Conservation (phyloP, 37 sponge, comb jelly and placozoan genomes). For the Hexactinellida sp. region DNA sequence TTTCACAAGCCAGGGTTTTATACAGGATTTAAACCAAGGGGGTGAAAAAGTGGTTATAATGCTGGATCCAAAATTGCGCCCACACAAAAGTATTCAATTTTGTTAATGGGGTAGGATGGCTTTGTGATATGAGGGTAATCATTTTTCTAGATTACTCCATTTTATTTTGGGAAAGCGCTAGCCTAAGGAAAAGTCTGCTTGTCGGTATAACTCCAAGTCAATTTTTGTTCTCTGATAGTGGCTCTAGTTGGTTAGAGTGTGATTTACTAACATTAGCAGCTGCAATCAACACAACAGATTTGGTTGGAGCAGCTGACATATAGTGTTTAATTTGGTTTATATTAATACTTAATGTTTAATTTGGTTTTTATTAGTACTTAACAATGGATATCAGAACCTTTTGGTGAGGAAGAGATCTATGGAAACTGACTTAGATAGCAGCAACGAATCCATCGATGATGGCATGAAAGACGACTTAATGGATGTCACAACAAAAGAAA, state of each 20-base stretch:
- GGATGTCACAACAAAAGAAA: neutral
- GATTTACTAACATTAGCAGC: neutral
- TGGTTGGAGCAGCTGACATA: too few species aligned
- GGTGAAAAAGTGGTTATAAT: too few species aligned
- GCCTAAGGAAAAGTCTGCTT: neutral
- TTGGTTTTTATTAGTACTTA: neutral
- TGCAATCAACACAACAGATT: neutral
- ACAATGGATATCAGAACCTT: neutral
- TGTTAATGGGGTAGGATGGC: too few species aligned
- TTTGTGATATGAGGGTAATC: neutral
- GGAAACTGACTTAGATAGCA: slow-evolving; percentile 2
- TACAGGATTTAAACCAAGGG: neutral
- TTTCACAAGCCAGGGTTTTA: neutral
- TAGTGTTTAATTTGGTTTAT: too few species aligned
- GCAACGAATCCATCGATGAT: neutral
- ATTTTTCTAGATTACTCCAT: too few species aligned
- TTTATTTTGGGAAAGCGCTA: too few species aligned
- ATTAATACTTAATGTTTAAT: neutral
- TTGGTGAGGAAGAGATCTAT: neutral
- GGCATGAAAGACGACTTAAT: neutral
- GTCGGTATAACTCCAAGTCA: neutral
- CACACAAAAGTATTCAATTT: too few species aligned
- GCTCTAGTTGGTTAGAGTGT: neutral
- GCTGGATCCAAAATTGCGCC: too few species aligned
- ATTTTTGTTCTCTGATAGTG: neutral